These are phyloP conservation scores for Dryas iulia DNA, from an alignment of 1,140 invertebrate species.

Conservation along the genomic window DNA sequence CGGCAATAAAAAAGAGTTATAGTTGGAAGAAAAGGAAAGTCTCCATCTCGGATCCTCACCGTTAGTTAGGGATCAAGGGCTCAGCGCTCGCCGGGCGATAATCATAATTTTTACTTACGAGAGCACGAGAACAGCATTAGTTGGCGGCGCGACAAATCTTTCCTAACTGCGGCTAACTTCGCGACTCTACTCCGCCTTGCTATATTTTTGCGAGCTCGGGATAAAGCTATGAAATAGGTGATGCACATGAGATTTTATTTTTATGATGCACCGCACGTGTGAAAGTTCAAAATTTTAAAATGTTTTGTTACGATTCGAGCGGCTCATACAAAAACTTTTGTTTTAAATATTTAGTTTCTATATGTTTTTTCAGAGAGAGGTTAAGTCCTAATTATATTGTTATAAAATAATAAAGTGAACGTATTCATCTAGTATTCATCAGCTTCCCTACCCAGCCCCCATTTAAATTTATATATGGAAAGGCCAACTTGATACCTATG, in stretches of 20 bases:
- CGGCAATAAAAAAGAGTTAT: conserved; percentile 80
- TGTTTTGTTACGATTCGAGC: not conserved
- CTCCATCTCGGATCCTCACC: conserved; percentile 55
- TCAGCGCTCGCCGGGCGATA: conserved; percentile 72
- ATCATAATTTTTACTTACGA: conserved; percentile 81
- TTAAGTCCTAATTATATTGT: no score
- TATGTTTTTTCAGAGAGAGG: no score
- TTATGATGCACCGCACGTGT: conserved; percentile 9
- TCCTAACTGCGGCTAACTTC: conserved; percentile 72
- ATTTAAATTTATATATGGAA: no score
- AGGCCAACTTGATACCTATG: not conserved
- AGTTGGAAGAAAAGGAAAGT: conserved; percentile 77
- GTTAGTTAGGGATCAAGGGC: conserved; percentile 77
- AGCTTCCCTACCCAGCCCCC: no score
- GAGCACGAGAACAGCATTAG: conserved; percentile 67
- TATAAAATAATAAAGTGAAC: no score
- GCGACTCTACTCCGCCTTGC: conserved; percentile 57
- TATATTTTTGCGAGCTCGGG: conserved; percentile 26
- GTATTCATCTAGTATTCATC: no score
- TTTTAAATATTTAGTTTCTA: no score
- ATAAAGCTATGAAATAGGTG: conserved; percentile 22
- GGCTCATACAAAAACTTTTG: no score
- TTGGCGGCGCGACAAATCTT: conserved; percentile 72
- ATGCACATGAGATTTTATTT: conserved; percentile 16
- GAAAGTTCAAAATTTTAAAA: not conserved